phyloP scores from a whole-genome alignment of 2,888 invertebrate genomes.

The Thereva unica region DNA sequence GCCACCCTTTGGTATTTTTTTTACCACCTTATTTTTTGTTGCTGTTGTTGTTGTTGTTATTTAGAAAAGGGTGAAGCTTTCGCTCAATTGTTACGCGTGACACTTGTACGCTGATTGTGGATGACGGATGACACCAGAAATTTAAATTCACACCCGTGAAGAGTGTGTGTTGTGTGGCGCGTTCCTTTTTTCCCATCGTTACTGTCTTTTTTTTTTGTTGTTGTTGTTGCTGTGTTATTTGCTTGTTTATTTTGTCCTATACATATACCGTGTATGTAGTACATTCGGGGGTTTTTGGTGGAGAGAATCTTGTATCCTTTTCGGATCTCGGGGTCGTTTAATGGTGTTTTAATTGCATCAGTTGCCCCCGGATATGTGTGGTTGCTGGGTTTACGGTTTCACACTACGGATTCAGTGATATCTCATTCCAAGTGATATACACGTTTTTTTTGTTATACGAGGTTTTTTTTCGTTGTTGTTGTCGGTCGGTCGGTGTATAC shows the following conservation, averaged over 20 bases:
- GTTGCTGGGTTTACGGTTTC: constrained; percentile 6
- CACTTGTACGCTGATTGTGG: constrained; percentile 35
- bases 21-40: too few relatives aligned
- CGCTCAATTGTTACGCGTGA: constrained; percentile 25
- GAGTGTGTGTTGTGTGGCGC: not conserved
- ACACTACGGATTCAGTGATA: constrained; percentile 24
- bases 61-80: constrained; percentile 14
- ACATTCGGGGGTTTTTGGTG: not conserved
- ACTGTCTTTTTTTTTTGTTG: too few relatives aligned
- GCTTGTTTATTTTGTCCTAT: constrained; percentile 5
- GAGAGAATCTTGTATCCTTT: constrained; percentile 7
- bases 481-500: not conserved
- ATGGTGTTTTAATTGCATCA: constrained; percentile 30
- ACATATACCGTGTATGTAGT: not conserved
- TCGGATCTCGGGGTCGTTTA: constrained; percentile 22
- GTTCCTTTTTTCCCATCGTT: too few relatives aligned
- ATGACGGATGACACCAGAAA: constrained; percentile 28
- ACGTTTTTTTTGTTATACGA: constrained; percentile 19
- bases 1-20: too few relatives aligned
- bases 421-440: constrained; percentile 19
- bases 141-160: constrained; percentile 31
- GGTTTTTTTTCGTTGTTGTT: not conserved
- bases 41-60: too few relatives aligned
- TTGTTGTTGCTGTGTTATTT: not conserved
- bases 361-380: constrained; percentile 22